phyloP scores from a whole-genome alignment of 2,797 vertebrate genomes.

The Orestias chungarensis region DNA sequence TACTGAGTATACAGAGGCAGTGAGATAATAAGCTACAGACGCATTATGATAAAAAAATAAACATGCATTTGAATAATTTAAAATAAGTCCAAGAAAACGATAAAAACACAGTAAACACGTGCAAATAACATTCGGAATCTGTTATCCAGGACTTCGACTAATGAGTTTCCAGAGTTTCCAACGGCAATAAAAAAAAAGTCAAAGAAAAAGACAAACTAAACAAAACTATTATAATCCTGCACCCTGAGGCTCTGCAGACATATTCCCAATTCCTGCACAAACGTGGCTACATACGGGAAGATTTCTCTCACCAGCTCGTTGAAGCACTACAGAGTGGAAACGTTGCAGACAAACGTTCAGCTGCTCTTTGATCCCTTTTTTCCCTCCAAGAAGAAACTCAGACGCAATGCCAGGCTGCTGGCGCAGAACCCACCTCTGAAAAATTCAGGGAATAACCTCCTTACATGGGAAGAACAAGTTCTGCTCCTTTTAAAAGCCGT shows the following conservation, averaged over 20 bases:
- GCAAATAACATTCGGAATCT: not conserved
- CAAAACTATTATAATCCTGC: not conserved
- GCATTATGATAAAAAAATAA: not conserved
- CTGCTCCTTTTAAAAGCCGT: constrained; percentile 42
- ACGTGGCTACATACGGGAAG: constrained; percentile 10
- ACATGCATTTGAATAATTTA: not conserved
- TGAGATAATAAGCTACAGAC: not conserved
- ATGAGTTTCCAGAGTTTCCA: no score
- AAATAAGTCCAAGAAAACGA: not conserved
- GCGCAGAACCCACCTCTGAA: constrained; percentile 36
- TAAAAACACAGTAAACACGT: not conserved
- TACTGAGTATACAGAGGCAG: not conserved
- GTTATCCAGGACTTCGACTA: no score
- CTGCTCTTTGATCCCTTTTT: constrained; percentile 66
- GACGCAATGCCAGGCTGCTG: constrained; percentile 59
- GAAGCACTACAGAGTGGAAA: constrained; percentile 56
- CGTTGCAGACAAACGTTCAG: constrained; percentile 68
- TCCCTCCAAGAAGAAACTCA: constrained; percentile 58
- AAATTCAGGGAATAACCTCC: constrained; percentile 34
- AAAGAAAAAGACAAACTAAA: not conserved
- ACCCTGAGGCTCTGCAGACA: not conserved
- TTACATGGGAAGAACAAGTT: constrained; percentile 21
- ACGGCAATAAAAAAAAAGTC: not conserved
- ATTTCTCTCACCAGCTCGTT: constrained; percentile 24
- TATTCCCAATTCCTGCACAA: constrained; percentile 10